Percentiles rank a stretch among this genome's conserved stretches.
Evolutionary conservation across 2,797 vertebrate genomes (phyloP).

Genomic region (Dromococcyx pavoninus): DNA sequence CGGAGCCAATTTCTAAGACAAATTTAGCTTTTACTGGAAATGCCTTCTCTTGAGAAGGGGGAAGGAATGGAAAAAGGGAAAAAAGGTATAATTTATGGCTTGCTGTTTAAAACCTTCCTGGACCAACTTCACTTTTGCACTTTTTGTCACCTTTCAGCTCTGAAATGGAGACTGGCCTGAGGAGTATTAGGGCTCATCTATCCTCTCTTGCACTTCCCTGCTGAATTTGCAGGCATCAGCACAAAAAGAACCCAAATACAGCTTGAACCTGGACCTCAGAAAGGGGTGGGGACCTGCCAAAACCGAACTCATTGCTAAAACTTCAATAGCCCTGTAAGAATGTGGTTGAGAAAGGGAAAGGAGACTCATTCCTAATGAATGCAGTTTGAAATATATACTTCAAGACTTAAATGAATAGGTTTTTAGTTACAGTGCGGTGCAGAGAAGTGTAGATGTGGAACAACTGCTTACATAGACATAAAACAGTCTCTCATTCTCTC

Average conservation of each 20-base stretch:
- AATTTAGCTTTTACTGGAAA: conserved; percentile 63
- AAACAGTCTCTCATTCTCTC: conserved; percentile 39
- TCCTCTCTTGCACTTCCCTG: conserved; percentile 60
- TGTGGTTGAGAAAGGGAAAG: conserved; percentile 20
- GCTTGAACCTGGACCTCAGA: not conserved
- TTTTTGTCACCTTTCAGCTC: conserved; percentile 65
- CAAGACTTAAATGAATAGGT: conserved; percentile 68
- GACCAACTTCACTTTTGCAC: conserved; percentile 51
- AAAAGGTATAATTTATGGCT: conserved; percentile 42
- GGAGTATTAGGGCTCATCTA: conserved; percentile 2
- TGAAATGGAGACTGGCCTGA: conserved; percentile 11
- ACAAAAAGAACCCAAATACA: conserved; percentile 40
- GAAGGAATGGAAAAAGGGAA: not conserved
- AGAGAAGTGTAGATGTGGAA: conserved; percentile 50
- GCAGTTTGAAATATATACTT: conserved; percentile 54
- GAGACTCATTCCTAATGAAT: conserved; percentile 57
- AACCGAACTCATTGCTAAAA: conserved; percentile 20
- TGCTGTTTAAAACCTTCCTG: conserved; percentile 38
- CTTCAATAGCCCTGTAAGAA: conserved; percentile 47
- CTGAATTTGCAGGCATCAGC: conserved; percentile 55
- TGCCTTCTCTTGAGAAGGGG: not conserved
- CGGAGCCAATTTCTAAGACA: conserved; percentile 29
- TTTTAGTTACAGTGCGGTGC: conserved; percentile 65
- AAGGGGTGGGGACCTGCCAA: conserved; percentile 31
- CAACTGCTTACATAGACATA: conserved; percentile 62